Conservation (phyloP, 2,797 vertebrate species). For the Novumbra hubbsi region DNA sequence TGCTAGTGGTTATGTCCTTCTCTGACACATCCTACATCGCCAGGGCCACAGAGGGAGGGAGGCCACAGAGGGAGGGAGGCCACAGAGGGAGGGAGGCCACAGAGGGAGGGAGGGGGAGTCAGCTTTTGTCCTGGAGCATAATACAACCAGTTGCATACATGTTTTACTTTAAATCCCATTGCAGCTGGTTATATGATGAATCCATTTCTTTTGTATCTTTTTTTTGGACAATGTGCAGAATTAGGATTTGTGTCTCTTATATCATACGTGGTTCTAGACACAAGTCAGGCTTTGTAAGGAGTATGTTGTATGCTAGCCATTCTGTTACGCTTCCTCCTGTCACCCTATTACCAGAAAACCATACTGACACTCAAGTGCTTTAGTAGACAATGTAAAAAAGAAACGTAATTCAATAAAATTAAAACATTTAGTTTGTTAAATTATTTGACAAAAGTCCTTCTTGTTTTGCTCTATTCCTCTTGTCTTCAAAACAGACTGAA, state of each 20-base stretch:
- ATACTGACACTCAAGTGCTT: background rate
- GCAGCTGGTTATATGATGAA: too few species aligned
- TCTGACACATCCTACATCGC: conserved; percentile 31
- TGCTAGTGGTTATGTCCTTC: conserved; percentile 9
- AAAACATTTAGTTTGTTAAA: background rate
- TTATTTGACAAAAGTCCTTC: background rate
- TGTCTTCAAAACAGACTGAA: background rate
- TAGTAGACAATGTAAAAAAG: background rate
- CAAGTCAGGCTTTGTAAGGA: background rate
- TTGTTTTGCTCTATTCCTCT: background rate
- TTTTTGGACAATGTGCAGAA: too few species aligned
- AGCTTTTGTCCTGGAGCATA: conserved; percentile 23
- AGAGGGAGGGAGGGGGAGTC: conserved; percentile 18
- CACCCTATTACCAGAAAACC: background rate
- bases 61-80: conserved; percentile 32
- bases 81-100: conserved; percentile 33
- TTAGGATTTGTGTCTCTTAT: too few species aligned
- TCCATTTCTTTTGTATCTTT: too few species aligned
- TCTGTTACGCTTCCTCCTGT: background rate
- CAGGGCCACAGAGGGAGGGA: conserved; percentile 32
- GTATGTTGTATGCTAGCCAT: background rate
- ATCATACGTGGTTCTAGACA: background rate
- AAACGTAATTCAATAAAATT: background rate
- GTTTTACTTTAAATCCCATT: too few species aligned
- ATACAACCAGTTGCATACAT: background rate